Base-by-base conservation (phyloP, 2,888 invertebrate genomes). In the Platynereis dumerilii region DNA sequence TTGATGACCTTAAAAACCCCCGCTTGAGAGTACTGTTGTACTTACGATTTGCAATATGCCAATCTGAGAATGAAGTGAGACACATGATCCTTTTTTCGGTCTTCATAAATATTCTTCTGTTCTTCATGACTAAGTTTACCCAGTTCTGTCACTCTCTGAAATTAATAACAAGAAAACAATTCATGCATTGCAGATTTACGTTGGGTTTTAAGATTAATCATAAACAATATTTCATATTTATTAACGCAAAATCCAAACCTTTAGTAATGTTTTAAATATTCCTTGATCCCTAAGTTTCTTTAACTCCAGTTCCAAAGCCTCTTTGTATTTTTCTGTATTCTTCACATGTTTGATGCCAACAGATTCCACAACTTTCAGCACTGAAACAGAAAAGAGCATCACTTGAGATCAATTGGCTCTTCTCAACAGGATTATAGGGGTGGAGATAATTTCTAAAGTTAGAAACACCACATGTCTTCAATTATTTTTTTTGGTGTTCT, bases 11-110 rank as follows among this genome's bases (percentile, higher is more conserved):
- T n/a, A n/a, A n/a, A n/a, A n/a, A n/a, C n/a, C n/a, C n/a, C n/a
- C n/a, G n/a, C n/a, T n/a, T n/a, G n/a, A n/a, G n/a, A n/a, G n/a
- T n/a, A n/a, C n/a, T n/a, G n/a, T n/a, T n/a, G 48, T 53, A 76
- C 81, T 78, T 76, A 85, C 84, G 81, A 80, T 76, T 92, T 88
- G 80, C 95, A 96, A 84, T 94, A 97, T 0, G 94, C 94, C 65
- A 99, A 84, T 64, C 96, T 88, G 2, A 98, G 86, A 75, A 97
- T 92, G 82, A 92, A 97, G 83, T 99, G 98, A 0, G 97, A 94
- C 59, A 96, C 88, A 77, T 93, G 91, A 84, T 99, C 98, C 69
- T 81, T 75, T 34, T 78, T 71, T 54, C 81, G 71, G 7, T 80
- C 79, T 39, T 78, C 74, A 27, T 63, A 42, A 24, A 26, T 48